A percentile compares a stretch with the other conserved stretches of the same genome.
phyloP scores from a whole-genome alignment of 2,888 invertebrate species.

The Mayetiola destructor region DNA sequence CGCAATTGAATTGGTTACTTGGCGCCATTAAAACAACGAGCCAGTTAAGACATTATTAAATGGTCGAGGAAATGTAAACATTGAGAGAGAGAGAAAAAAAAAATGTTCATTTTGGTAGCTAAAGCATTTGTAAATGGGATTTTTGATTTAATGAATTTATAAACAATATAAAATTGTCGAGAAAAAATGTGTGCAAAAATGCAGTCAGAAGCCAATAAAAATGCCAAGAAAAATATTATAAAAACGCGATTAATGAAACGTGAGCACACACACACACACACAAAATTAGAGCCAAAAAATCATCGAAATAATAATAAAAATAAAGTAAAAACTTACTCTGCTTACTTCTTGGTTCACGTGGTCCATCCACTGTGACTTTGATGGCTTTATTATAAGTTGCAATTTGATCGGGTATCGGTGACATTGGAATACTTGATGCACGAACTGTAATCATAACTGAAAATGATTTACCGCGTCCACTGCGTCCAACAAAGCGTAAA shows the following conservation, averaged over 20 bases:
- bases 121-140: too few relatives aligned
- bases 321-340: conserved; percentile 60
- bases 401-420: conserved; percentile 45
- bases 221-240: too few relatives aligned
- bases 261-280: too few relatives aligned
- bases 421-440: conserved; percentile 35
- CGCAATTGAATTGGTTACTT: not conserved
- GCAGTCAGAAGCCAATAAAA: too few relatives aligned
- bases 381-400: conserved; percentile 93
- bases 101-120: too few relatives aligned
- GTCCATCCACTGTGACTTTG: conserved; percentile 98
- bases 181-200: too few relatives aligned
- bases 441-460: conserved; percentile 87
- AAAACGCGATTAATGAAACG: too few relatives aligned
- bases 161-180: too few relatives aligned
- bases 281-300: not conserved
- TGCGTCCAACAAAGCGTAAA: conserved; percentile 91
- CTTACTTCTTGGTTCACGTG: conserved; percentile 93
- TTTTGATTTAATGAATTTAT: too few relatives aligned
- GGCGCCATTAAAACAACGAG: not conserved
- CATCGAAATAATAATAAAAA: not conserved
- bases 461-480: conserved; percentile 94
- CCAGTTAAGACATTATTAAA: too few relatives aligned
- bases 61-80: too few relatives aligned
- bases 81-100: too few relatives aligned